Evolutionary conservation across 2,113 vertebrate genomes (phyloP), one percentile per base, ranked within the genome.

Genomic region (Salvelinus namaycush): DNA sequence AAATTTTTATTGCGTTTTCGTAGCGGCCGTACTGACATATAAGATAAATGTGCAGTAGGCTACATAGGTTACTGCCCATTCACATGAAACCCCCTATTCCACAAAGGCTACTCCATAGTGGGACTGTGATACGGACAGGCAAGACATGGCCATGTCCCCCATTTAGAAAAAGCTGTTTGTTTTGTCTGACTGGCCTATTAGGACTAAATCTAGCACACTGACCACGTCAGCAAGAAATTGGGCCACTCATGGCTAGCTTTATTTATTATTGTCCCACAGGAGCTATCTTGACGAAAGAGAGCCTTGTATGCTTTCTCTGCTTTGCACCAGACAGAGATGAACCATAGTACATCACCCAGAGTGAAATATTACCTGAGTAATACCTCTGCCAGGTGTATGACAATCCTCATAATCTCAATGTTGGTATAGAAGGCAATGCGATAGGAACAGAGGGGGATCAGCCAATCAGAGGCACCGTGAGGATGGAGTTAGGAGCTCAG

Each of bases 171-270:
- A 20, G 39, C 60, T 76, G 74, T 71, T 70, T n/a, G 44, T 76
- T 82, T 84, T 79, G 26, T 54, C 59, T 49, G 75, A 20, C 54
- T 7, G 31, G 62, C 59, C 64, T 77, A 70, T 81, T 80, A 81
- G 84, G 76, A 68, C 39, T 14, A 57, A 71, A 80, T 20, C 39
- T 44, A 44, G 39, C 59, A 85, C 74, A 76, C 48, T 74, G 77
- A 76, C 78, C 73, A 79, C 75, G 79, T 87, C 68, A 75, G 75
- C 68, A 79, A 48, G 75, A 85, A 22, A 49, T 11, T 75, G 74
- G 74, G 3, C 0, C 39, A 22, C 54, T 70, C 26, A 26, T 44
- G 76, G 48, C 68, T 14, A 20, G 9, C 76, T 68, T 76, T 77
- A 54, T 54, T 54, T 54, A 3, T 54, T 18, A 14, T 14, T 12